Evolutionary conservation across 2,797 vertebrate species (phyloP).

Genomic region (Spheniscus humboldti): DNA sequence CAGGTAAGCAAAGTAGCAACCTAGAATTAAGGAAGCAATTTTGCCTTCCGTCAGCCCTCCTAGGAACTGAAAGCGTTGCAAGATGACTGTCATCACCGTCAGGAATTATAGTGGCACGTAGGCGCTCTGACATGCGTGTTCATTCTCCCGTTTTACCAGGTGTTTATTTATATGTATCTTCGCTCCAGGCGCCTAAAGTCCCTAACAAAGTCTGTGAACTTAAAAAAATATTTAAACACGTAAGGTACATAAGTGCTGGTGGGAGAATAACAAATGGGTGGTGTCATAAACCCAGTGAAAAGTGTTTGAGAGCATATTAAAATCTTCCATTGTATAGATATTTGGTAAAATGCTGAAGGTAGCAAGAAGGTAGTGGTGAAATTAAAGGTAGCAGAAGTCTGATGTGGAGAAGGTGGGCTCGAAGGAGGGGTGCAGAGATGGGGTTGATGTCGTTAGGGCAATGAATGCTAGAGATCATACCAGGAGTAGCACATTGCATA

Average conservation of each 20-base stretch:
- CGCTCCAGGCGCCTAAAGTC: not conserved
- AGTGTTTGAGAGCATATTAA: not conserved
- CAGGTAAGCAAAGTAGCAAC: not conserved
- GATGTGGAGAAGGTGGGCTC: not conserved
- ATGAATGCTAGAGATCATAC: not conserved
- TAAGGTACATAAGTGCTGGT: not conserved
- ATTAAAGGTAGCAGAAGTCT: not conserved
- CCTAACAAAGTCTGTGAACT: not conserved
- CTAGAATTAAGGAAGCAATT: not conserved
- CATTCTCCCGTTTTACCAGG: not conserved
- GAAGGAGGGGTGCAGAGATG: not conserved
- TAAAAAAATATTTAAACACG: not conserved
- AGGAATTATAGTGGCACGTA: not conserved
- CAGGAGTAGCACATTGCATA: not conserved
- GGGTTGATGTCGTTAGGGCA: not conserved
- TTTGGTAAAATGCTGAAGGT: not conserved
- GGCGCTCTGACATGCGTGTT: accelerated
- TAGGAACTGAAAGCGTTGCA: not conserved
- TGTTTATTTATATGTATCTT: not conserved
- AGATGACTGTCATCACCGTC: accelerated
- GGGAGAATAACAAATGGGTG: not conserved
- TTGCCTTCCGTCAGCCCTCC: not conserved
- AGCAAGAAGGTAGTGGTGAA: not conserved
- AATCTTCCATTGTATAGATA: not conserved
- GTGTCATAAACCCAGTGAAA: not conserved